Conservation (phyloP, 2,113 vertebrate genomes). For the Cricetomys ansorgei region DNA sequence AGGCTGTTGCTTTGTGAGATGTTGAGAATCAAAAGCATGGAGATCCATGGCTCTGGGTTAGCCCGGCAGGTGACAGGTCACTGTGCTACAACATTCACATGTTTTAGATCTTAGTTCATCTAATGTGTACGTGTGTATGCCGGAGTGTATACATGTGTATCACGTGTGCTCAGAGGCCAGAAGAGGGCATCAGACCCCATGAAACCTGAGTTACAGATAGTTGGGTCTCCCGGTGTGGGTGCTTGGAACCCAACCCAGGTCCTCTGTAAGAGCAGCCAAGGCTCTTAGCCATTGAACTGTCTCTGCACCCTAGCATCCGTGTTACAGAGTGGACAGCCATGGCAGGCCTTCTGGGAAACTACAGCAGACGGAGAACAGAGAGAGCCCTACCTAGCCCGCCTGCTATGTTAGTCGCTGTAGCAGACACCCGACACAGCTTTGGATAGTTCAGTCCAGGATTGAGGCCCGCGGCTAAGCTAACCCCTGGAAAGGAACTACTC, state of each 20-base stretch:
- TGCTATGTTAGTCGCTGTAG: not conserved
- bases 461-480: not conserved
- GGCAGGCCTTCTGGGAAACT: not conserved
- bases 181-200: not conserved
- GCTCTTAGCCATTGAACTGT: not conserved
- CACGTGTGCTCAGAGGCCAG: not conserved
- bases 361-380: not conserved
- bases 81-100: not conserved
- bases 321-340: too few species aligned
- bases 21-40: not conserved
- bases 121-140: not conserved
- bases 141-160: not conserved
- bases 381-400: not conserved
- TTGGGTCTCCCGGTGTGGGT: too few species aligned
- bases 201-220: not conserved
- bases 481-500: not conserved
- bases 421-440: not conserved
- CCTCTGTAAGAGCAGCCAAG: not conserved
- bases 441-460: not conserved
- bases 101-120: not conserved
- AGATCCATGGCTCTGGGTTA: fast-evolving
- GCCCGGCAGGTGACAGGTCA: not conserved
- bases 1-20: fast-evolving
- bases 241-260: not conserved
- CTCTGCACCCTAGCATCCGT: not conserved